Evolutionary conservation across 64 coral and sea anemone species (phyloP), one percentile per base, ranked within the genome.

Genomic region (Stylophora pistillata): DNA sequence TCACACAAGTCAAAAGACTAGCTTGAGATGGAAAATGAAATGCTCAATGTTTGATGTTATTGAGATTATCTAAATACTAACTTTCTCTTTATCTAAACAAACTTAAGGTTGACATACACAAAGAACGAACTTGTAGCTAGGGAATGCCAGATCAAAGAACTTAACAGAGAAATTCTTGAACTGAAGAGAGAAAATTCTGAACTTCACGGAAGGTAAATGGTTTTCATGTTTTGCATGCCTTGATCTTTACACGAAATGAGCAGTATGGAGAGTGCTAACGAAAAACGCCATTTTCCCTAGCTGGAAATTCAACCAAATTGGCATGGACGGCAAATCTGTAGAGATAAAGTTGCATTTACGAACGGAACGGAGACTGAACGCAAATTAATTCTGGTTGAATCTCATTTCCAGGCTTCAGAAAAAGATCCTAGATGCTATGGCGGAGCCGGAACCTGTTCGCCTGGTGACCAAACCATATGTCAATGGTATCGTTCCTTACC

Each of bases 131-230:
- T 96, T 14, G 88, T 65, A 11, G 74, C 94, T 15, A 96, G 86
- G 16, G 91, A 96, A 90, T 89, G 70, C 53, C 91, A 96, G 77
- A 81, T 96, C 0, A 89, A 81, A 77, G 56, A 93, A 56, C 69
- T 78, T 41, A 86, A 37, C 57, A 87, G 87, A 74, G 94, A 96
- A 86, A 90, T 71, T 27, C 76, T 90, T 53, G 83, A 93, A 30
- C 23, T 96, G 13, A 86, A 92, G 74, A 75, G 76, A 77, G 94
- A 96, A 30, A 96, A 86, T 23, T 90, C 81, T 15, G 78, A 83
- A 13, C 81, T 96, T 15, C 91, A 96, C 27, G 71, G 41, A 55
- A 74, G 94, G 91, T 93, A 87, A 68, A 68, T 25, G 13, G 4
- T 18, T 63, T 63, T 13, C 60, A 16, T 34, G 5, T 76, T 76